These are phyloP conservation scores for Harpalus rufipes DNA, from an alignment of 2,888 invertebrate species.

Conservation along the genomic window DNA sequence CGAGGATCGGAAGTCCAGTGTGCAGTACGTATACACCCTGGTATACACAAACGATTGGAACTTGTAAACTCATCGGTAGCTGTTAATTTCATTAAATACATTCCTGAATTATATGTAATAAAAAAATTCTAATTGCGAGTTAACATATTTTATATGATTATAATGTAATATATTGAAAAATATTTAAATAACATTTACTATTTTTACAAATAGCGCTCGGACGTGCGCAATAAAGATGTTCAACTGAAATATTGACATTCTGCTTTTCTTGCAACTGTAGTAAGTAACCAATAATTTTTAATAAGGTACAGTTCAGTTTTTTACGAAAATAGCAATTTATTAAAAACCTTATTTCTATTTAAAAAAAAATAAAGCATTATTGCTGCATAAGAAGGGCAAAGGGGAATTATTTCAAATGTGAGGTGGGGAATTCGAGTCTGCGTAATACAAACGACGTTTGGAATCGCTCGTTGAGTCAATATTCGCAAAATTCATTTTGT, in stretches of 20 bases:
- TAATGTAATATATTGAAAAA: not conserved
- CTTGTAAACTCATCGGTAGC: constrained; percentile 2
- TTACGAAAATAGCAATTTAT: not conserved
- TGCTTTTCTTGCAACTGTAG: not conserved
- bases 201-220: constrained; percentile 4
- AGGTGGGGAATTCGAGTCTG: not conserved
- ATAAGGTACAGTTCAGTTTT: not conserved
- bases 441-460: not conserved
- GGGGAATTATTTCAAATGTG: not conserved
- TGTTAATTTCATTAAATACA: constrained; percentile 11
- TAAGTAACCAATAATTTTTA: not conserved
- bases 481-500: constrained; percentile 42
- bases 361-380: not conserved
- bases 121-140: not conserved
- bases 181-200: not conserved
- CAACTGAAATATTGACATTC: not conserved
- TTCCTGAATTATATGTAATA: constrained; percentile 2
- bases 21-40: too few relatives aligned
- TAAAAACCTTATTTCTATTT: not conserved
- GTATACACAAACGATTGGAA: constrained; percentile 28
- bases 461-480: constrained; percentile 25
- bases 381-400: not conserved
- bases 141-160: not conserved
- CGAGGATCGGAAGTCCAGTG: not conserved
- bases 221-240: not conserved